Conservation (phyloP, 1,140 invertebrate genomes). For the Linepithema humile region DNA sequence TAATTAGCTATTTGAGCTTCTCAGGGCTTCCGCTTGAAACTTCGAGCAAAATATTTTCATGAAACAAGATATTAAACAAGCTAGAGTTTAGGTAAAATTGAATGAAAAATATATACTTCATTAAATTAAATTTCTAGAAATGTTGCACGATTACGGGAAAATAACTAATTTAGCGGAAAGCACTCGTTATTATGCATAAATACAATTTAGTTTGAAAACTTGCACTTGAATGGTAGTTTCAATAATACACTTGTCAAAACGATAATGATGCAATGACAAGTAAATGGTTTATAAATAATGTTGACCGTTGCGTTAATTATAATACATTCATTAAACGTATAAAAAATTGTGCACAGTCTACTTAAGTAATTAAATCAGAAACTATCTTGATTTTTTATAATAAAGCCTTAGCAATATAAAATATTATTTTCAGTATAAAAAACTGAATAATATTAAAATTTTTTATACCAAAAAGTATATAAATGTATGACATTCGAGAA, state of each 20-base stretch:
- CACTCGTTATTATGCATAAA: no score
- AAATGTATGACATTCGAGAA: background rate
- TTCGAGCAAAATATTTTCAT: background rate
- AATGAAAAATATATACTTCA: no score
- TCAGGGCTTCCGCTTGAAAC: no score
- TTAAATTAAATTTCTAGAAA: no score
- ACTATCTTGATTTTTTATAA: background rate
- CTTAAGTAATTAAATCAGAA: no score
- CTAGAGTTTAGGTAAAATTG: no score
- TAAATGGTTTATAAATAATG: constrained; percentile 4
- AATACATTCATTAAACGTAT: background rate
- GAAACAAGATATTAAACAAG: no score
- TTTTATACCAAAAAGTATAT: background rate
- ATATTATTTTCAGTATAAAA: background rate
- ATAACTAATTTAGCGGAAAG: no score
- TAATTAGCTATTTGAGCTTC: background rate
- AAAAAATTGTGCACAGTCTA: constrained; percentile 9
- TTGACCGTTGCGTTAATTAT: background rate
- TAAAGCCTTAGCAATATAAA: background rate
- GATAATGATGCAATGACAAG: background rate
- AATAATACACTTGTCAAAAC: background rate
- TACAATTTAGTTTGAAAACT: no score
- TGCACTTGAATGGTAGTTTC: background rate
- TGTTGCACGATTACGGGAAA: no score
- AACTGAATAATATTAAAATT: background rate